Percentiles rank a stretch among this genome's conserved stretches.
phyloP scores from a whole-genome alignment of 2,113 vertebrate genomes.

The Oryzias javanicus region DNA sequence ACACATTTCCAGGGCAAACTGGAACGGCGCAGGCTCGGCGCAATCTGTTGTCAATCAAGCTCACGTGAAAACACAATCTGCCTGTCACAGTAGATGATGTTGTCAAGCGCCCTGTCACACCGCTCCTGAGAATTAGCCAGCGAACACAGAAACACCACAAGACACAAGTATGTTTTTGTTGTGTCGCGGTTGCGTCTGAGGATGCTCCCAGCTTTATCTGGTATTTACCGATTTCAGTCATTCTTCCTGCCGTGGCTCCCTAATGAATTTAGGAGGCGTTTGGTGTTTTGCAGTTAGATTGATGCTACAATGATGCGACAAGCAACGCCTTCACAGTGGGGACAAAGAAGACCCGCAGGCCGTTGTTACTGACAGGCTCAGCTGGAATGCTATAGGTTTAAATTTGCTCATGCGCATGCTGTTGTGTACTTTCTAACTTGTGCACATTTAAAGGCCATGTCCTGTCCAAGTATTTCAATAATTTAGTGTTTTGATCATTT shows the following conservation, averaged over 20 bases:
- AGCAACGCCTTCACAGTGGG: constrained; percentile 47
- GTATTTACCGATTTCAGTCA: constrained; percentile 59
- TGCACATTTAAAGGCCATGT: constrained; percentile 7
- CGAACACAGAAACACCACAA: constrained; percentile 49
- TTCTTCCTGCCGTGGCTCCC: constrained; percentile 38
- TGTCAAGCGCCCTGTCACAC: constrained; percentile 70
- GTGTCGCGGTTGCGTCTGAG: constrained; percentile 54
- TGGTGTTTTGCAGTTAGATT: constrained; percentile 54
- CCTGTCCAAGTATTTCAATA: constrained; percentile 5
- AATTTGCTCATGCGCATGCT: constrained; percentile 2
- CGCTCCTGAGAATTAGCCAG: constrained; percentile 71
- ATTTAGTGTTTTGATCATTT: background rate
- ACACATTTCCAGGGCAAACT: constrained; percentile 71
- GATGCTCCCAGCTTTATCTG: constrained; percentile 55
- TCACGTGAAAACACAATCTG: constrained; percentile 79
- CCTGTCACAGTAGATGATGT: constrained; percentile 78
- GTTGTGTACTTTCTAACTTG: constrained; percentile 10
- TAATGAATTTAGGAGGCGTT: constrained; percentile 56
- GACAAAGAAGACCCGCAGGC: constrained; percentile 60
- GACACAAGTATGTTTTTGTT: constrained; percentile 55
- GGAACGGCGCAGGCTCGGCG: constrained; percentile 53
- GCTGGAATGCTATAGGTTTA: constrained; percentile 42
- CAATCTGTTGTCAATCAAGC: constrained; percentile 73
- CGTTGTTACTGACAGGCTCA: constrained; percentile 46
- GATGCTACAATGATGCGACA: constrained; percentile 60